A percentile compares a stretch with the other conserved stretches of the same genome.
Evolutionary conservation across 2,113 vertebrate species (phyloP).

Genomic region (Manacus vitellinus): DNA sequence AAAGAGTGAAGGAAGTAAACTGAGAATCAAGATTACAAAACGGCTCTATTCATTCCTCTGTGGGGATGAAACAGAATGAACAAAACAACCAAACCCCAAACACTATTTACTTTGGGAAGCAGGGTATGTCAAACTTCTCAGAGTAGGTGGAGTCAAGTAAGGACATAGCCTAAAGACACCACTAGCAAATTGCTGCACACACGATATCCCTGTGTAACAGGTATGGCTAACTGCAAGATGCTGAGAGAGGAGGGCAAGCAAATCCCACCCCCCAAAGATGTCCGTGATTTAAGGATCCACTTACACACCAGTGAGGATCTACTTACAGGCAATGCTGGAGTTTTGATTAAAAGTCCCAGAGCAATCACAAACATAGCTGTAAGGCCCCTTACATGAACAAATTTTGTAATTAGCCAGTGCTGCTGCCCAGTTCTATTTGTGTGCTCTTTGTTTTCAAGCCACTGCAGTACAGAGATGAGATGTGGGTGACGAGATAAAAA

Average conservation of each 20-base stretch:
- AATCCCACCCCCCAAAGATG: not conserved
- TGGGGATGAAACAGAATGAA: constrained; percentile 2
- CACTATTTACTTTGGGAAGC: constrained; percentile 31
- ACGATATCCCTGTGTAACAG: fast-evolving
- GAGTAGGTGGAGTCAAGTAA: constrained; percentile 33
- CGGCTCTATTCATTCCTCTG: not conserved
- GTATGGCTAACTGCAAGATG: not conserved
- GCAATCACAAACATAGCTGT: not conserved
- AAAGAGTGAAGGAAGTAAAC: constrained; percentile 51
- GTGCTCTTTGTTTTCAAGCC: not conserved
- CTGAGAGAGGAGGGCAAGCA: not conserved
- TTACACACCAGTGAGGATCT: not conserved
- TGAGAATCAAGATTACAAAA: constrained; percentile 59
- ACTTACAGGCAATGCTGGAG: not conserved
- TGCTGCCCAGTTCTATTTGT: not conserved
- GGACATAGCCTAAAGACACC: constrained; percentile 15
- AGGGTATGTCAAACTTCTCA: not conserved
- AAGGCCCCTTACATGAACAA: not conserved
- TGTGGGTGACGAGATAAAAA: not conserved
- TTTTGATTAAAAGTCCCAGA: not conserved
- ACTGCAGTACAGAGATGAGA: not conserved
- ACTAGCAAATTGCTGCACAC: not conserved
- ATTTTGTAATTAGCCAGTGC: not conserved
- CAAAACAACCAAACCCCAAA: constrained; percentile 44
- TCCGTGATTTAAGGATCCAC: not conserved